Percentiles rank a stretch among this genome's conserved stretches.
phyloP scores from a whole-genome alignment of 2,888 invertebrate genomes.

The Caenorhabditis sp. region DNA sequence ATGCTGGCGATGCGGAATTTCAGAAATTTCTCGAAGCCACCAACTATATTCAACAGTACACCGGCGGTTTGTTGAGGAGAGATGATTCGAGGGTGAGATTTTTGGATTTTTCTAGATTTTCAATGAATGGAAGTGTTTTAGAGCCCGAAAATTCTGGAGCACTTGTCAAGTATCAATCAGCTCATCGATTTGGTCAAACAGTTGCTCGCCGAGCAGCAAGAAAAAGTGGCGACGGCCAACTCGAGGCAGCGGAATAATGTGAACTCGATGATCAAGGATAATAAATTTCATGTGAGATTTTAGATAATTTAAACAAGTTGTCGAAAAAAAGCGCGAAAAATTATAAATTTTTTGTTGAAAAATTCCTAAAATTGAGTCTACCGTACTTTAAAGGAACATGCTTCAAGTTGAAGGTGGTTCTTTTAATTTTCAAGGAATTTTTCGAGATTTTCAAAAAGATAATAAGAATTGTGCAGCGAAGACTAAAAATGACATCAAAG shows the following conservation, averaged over 20 bases:
- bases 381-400: neutral
- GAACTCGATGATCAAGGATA: neutral
- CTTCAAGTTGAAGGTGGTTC: no score
- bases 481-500: neutral
- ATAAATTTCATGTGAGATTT: neutral
- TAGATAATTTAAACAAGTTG: no score
- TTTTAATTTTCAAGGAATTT: no score
- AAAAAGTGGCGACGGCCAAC: slow-evolving; percentile 32
- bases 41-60: slow-evolving; percentile 45
- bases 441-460: neutral
- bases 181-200: slow-evolving; percentile 14
- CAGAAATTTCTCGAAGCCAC: slow-evolving; percentile 35
- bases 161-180: slow-evolving; percentile 16
- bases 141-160: slow-evolving; percentile 22
- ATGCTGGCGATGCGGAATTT: slow-evolving; percentile 1
- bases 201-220: slow-evolving; percentile 31
- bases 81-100: slow-evolving; percentile 30
- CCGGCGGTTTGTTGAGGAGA: slow-evolving; percentile 13
- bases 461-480: neutral
- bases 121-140: neutral
- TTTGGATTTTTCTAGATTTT: neutral
- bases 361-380: no score
- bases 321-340: no score
- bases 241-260: slow-evolving; percentile 11
- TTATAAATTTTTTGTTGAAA: no score